phyloP scores from a whole-genome alignment of 2,113 vertebrate species.

The Pardalotus punctatus region DNA sequence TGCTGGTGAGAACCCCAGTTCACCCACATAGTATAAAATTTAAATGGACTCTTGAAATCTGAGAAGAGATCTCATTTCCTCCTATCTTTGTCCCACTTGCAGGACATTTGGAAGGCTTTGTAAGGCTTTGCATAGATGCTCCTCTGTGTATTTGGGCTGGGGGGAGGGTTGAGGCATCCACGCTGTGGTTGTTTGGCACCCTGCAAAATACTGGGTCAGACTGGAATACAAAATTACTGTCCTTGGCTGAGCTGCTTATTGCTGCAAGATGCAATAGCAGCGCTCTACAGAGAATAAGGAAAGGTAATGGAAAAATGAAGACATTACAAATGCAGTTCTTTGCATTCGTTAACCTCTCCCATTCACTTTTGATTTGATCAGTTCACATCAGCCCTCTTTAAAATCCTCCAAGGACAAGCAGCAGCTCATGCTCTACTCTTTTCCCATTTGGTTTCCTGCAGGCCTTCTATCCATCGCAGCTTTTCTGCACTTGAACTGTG shows the following conservation, averaged over 20 bases:
- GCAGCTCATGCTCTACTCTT: neutral
- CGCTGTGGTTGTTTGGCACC: slow-evolving; percentile 14
- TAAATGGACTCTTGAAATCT: slow-evolving; percentile 45
- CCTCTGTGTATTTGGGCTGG: slow-evolving; percentile 7
- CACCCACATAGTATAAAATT: neutral
- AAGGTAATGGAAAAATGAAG: neutral
- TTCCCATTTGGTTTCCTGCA: neutral
- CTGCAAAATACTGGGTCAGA: slow-evolving; percentile 9
- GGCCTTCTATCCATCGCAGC: neutral
- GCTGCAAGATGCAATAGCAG: neutral
- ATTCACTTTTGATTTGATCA: neutral
- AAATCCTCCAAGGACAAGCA: neutral
- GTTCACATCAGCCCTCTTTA: neutral
- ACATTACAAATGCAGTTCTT: neutral
- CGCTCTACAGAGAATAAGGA: neutral
- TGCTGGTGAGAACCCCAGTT: neutral
- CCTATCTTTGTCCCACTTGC: slow-evolving; percentile 45
- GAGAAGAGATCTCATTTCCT: slow-evolving; percentile 56
- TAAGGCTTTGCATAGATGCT: slow-evolving; percentile 44
- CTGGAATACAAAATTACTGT: slow-evolving; percentile 20
- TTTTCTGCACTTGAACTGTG: neutral
- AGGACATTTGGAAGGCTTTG: slow-evolving; percentile 47
- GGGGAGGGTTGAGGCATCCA: slow-evolving; percentile 31
- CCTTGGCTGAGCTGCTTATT: neutral
- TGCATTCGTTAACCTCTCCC: neutral